Evolutionary conservation across 2,797 vertebrate species (phyloP), one percentile per base, ranked within the genome.

Genomic region (Xyrichtys novacula): DNA sequence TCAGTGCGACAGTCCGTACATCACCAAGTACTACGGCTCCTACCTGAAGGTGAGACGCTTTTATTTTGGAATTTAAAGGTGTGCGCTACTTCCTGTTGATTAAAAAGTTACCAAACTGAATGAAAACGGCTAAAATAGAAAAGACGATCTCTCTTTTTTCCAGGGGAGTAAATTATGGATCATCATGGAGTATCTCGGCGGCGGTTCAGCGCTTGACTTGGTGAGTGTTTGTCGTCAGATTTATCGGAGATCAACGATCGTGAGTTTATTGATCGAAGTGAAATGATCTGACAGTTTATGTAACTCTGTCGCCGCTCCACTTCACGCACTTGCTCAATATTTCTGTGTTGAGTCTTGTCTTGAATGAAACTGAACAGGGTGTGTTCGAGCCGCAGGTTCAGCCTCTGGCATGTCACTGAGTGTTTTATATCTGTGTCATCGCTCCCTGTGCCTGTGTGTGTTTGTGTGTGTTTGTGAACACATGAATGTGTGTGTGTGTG

Each of bases 21-120:
- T 99, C 89, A 99, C 98, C 81, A 99, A 97, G 84, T 99, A 99
- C 86, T 98, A 94, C 60, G 97, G 97, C 72, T 99, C 98, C 64
- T 99, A 98, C 81, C 94, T 99, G 81, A 99, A 99, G 95, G 98
- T 98, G 25, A 53, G 54, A 1, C 4, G 0, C 3, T 7, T 17
- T 26, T 10, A 7, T 25, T 0, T 17, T 39, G 36, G 15, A 39
- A n/a, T n/a, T n/a, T n/a, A n/a, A n/a, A n/a, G n/a, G n/a, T n/a
- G n/a, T n/a, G n/a, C n/a, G n/a, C n/a, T n/a, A n/a, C n/a, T n/a
- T n/a, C n/a, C n/a, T n/a, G n/a, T n/a, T n/a, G 29, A 6, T 31
- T 7, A 31, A 3, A 31, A 31, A 32, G 31, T n/a, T n/a, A 32
- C 31, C 31, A 32, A 32, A 4, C 7, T 32, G 14, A 5, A 39